phyloP scores from a whole-genome alignment of 2,888 invertebrate genomes.

The Oxyteleia sp. region DNA sequence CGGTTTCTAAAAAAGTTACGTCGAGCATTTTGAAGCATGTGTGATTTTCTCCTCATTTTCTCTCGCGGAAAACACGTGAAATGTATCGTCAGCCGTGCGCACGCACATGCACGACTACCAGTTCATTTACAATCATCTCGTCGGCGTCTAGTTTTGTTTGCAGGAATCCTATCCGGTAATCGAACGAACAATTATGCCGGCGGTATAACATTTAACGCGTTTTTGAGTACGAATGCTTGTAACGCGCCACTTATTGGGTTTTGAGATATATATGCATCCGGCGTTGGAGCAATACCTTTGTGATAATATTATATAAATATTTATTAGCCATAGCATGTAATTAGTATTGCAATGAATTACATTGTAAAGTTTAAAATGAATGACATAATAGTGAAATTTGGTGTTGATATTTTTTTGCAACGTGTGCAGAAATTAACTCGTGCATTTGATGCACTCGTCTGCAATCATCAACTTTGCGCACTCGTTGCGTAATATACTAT shows the following conservation, averaged over 20 bases:
- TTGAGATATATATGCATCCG: conserved; percentile 11
- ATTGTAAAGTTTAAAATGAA: background rate
- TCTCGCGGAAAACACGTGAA: conserved; percentile 35
- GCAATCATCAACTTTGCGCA: too few relatives aligned
- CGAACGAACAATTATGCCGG: conserved; percentile 32
- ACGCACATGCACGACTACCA: conserved; percentile 19
- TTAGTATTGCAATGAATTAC: background rate
- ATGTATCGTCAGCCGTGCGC: conserved; percentile 1
- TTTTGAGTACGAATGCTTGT: conserved; percentile 30
- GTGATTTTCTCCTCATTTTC: conserved; percentile 64
- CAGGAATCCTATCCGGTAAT: conserved; percentile 37
- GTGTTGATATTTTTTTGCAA: too few relatives aligned
- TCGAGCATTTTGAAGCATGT: conserved; percentile 45
- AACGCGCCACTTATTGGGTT: conserved; percentile 34
- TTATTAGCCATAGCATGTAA: background rate
- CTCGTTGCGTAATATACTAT: too few relatives aligned
- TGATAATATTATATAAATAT: background rate
- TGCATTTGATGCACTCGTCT: too few relatives aligned
- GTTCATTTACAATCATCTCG: conserved; percentile 41
- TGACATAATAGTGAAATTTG: background rate
- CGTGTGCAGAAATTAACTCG: too few relatives aligned
- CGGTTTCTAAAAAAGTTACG: conserved; percentile 61
- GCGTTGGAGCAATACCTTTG: conserved; percentile 3
- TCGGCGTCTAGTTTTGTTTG: conserved; percentile 34
- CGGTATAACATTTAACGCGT: conserved; percentile 49